Base-by-base conservation (phyloP, 2,888 invertebrate species). In the Hesperia comma region DNA sequence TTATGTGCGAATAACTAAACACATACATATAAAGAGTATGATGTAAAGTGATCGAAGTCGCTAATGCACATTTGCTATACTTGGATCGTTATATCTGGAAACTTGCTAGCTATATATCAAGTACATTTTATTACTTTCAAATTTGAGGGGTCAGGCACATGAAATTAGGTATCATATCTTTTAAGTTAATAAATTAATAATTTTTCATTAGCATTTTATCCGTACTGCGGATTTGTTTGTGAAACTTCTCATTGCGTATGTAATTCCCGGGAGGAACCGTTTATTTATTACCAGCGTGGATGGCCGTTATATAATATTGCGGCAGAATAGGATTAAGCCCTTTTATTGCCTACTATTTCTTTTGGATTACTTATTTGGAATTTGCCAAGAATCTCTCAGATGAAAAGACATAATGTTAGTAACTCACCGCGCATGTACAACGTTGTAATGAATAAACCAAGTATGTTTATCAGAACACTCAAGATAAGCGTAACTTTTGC, bases 261-360 rank as follows among this genome's bases (percentile, higher is more conserved):
- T 58, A 63, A 70, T 64, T 74, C 71, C 69, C 70, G 63, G 69
- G 71, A 69, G 73, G 61, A 69, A 71, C 57, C 69, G 69, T 70
- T 72, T 69, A 73, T 69, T 69, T 71, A 74, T 75, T 74, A 71
- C 55, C 64, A 69, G 58, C 58, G 71, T 73, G 68, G 69, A 63
- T 71, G 61, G 62, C 69, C 71, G 70, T 72, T 73, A 74, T 76
- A 75, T 73, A 75, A 77, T 74, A 74, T 74, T 71, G 71, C 71
- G 70, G 74, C 69, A 72, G 32, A 74, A 75, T 41, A 71, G 72
- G 72, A 75, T 74, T 74, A 75, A 69, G 67, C 66, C 71, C 69
- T 71, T 77, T 75, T 73, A 74, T 74, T 75, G 74, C 53, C 72
- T 67, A 64, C 64, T 69, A 69, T 72, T 70, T 72, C 69, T 66